Evolutionary conservation across 2,113 vertebrate species (phyloP).

Genomic region (Pampusana beccarii): DNA sequence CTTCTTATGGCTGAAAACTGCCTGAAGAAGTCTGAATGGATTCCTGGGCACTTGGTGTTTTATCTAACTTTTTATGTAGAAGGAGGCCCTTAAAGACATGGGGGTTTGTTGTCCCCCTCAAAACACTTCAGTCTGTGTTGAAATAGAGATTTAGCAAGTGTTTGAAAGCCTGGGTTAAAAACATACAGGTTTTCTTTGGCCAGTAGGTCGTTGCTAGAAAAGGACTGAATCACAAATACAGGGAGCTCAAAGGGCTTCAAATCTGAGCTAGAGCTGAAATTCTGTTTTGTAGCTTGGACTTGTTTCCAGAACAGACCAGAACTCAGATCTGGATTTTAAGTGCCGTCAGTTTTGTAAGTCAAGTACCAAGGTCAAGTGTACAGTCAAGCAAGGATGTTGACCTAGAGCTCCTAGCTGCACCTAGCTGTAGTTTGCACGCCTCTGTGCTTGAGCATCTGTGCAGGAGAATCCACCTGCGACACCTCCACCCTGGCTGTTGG

Average conservation of each 20-base stretch:
- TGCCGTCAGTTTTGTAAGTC: not conserved
- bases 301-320: not conserved
- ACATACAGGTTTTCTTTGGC: not conserved
- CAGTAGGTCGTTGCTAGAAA: not conserved
- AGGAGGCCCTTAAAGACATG: not conserved
- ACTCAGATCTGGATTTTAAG: not conserved
- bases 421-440: not conserved
- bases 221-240: not conserved
- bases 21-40: constrained; percentile 7
- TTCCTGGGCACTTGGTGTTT: not conserved
- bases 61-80: not conserved
- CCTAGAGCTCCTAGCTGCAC: not conserved
- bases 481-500: not conserved
- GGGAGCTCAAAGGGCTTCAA: not conserved
- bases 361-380: not conserved
- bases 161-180: not conserved
- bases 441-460: not conserved
- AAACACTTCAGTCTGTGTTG: not conserved
- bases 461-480: not conserved
- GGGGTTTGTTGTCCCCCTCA: not conserved
- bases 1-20: constrained; percentile 1
- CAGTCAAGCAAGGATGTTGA: not conserved
- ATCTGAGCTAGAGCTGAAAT: not conserved
- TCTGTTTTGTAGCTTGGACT: not conserved
- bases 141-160: not conserved